Percentiles rank a stretch among this genome's conserved stretches.
These are phyloP conservation scores for Eonycteris spelaea DNA, from an alignment of 2,113 vertebrate genomes.

Conservation along the genomic window DNA sequence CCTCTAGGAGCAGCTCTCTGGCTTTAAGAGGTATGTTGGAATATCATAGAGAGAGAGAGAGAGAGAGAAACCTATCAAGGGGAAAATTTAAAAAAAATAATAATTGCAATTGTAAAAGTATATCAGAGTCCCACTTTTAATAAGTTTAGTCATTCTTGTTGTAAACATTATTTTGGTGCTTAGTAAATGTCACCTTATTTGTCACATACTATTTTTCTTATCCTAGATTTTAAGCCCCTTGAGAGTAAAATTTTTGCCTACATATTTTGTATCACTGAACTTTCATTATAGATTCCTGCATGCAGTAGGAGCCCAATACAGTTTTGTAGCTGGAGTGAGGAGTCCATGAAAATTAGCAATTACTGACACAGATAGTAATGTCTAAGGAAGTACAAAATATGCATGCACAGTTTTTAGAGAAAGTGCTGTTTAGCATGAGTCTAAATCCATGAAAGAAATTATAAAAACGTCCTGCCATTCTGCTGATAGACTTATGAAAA, in stretches of 20 bases:
- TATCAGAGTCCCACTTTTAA: neutral
- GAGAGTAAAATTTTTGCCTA: neutral
- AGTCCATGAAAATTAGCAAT: neutral
- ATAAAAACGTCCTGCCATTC: neutral
- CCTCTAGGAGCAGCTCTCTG: neutral
- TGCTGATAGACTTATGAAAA: constrained; percentile 33
- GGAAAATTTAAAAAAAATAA: neutral
- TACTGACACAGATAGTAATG: neutral
- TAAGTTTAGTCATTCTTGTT: neutral
- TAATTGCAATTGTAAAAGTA: neutral
- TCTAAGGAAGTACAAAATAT: neutral
- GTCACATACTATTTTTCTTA: neutral
- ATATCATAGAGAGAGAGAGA: neutral
- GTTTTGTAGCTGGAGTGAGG: neutral
- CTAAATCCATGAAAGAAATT: neutral
- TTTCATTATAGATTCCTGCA: neutral
- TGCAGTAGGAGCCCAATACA: neutral
- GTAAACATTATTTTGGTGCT: neutral
- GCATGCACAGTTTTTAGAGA: neutral
- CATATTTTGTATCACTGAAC: neutral
- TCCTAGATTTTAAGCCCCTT: neutral
- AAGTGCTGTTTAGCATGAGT: neutral
- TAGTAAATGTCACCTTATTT: neutral
- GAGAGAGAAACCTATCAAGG: neutral
- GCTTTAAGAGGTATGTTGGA: neutral